Base-by-base conservation (phyloP, 1,140 invertebrate species). In the Drosophila kepulauana region DNA sequence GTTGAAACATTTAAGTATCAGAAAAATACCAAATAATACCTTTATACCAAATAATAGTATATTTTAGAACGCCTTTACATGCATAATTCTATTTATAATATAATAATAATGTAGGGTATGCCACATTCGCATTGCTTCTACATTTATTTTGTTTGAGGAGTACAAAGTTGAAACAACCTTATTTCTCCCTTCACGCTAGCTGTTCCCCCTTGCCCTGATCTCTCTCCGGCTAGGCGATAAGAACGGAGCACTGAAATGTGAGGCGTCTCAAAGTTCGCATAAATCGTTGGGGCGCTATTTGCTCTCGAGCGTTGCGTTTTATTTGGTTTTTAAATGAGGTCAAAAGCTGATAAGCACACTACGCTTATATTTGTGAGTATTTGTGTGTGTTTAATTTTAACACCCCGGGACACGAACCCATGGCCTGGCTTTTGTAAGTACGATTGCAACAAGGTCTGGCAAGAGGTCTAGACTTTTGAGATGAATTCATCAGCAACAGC, bases 241-340 rank as follows among this genome's bases (percentile, higher is more conserved):
- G 71, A 25, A 69, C 74, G 64, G 3, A 41, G 38, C 38, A 41
- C 38, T 5, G 73, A 48, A 64, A 65, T 69, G 65, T 61, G 72
- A 78, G 30, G 61, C 72, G 66, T 69, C 56, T 65, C 74, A 79
- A 77, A 77, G 77, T 79, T 79, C 75, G 77, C 77, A 79, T 79
- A 73, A 73, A 79, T 65, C 77, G 74, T 13, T 52, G 43, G 75
- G 54, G 63, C 30, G 52, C 76, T 78, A 51, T 61, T 66, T 64
- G 73, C 75, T 79, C 74, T 76, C 63, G 51, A 49, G 77, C 63
- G 65, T 69, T 75, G 62, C 69, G 75, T 75, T 71, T 77, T 88
- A 89, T 88, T 88, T 88, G 84, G 78, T 89, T 88, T 88, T 84
- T 68, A 89, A 88, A 89, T 85, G 85, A 85, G 85, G 85, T 88